Base-by-base conservation (phyloP, 2,888 invertebrate species). In the Rugalucina vietnamica region DNA sequence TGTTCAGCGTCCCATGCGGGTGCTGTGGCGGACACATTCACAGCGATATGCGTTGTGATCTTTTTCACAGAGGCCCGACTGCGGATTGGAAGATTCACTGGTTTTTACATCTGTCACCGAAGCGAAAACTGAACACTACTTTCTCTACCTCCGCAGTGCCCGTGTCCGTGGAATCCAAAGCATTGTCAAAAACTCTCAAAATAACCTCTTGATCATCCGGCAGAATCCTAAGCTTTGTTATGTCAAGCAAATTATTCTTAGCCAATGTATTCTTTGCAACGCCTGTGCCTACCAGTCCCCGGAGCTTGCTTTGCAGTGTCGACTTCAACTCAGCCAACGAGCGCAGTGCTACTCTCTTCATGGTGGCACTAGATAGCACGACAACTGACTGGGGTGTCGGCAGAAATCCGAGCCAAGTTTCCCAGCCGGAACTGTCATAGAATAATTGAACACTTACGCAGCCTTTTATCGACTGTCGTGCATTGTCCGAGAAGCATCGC, bases 71-170 rank as follows among this genome's bases (percentile, higher is more conserved):
- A 65, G 32, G 3, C 65, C 65, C 34, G 65, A 18, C 34, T 32
- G 34, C 34, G 34, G 27, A 79, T 54, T 14, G 79, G 79, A 24
- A 73, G 72, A 21, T 73, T 29, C 21, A 79, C 29, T 5, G 57
- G 39, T 32, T n/a, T 79, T 37, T 27, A 43, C 60, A 65, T 43
- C 57, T 79, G 29, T 79, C 79, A 32, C 73, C 79, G 36, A 79
- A 79, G 24, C 79, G 57, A 74, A 79, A 79, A 21, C 73, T 60
- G 39, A 79, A 73, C 57, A 79, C 8, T 27, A 73, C 39, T 39
- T 73, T 60, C 73, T 32, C n/a, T 37, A n/a, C 50, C 50, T 43
- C 10, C 4, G 24, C 27, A 14, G 49, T 65, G 27, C 14, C 27
- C 21, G 70, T 1, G 43, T 74, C 54, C 14, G 69, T 69, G 1